Conservation (phyloP, 2,113 vertebrate species). For the Percina caprodes region DNA sequence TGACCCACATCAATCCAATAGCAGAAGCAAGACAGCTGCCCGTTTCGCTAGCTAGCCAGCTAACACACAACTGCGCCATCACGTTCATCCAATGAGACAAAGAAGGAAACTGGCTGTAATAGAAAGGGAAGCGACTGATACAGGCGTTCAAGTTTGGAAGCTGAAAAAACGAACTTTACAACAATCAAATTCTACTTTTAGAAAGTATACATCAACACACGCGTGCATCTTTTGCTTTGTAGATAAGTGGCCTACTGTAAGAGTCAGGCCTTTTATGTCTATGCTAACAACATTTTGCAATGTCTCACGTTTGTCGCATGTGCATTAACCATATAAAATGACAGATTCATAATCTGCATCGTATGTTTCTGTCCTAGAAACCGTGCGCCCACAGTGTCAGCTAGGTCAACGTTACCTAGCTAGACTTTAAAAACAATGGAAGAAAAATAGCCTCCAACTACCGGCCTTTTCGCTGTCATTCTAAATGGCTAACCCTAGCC, state of each 20-base stretch:
- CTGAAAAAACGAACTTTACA: neutral
- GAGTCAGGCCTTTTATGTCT: constrained; percentile 49
- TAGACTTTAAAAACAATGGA: neutral
- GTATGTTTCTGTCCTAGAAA: neutral
- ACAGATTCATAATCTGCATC: neutral
- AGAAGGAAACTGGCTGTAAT: constrained; percentile 52
- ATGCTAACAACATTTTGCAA: constrained; percentile 53
- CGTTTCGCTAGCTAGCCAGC: constrained; percentile 57
- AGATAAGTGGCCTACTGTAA: constrained; percentile 30
- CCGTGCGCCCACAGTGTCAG: accelerated
- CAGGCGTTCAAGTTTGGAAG: neutral
- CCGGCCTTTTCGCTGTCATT: constrained; percentile 49
- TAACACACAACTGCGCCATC: constrained; percentile 78
- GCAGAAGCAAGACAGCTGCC: constrained; percentile 22
- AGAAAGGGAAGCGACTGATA: constrained; percentile 9
- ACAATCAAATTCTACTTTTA: neutral
- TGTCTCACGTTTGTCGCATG: constrained; percentile 35
- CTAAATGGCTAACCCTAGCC: constrained; percentile 43
- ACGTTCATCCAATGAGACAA: constrained; percentile 66
- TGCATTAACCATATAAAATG: neutral
- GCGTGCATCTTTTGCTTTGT: neutral
- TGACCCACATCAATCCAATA: constrained; percentile 21
- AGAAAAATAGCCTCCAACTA: neutral
- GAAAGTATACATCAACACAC: neutral
- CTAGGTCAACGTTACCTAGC: accelerated